These are phyloP conservation scores for Myotis brandtii DNA, from an alignment of 2,113 vertebrate species.

Conservation along the genomic window DNA sequence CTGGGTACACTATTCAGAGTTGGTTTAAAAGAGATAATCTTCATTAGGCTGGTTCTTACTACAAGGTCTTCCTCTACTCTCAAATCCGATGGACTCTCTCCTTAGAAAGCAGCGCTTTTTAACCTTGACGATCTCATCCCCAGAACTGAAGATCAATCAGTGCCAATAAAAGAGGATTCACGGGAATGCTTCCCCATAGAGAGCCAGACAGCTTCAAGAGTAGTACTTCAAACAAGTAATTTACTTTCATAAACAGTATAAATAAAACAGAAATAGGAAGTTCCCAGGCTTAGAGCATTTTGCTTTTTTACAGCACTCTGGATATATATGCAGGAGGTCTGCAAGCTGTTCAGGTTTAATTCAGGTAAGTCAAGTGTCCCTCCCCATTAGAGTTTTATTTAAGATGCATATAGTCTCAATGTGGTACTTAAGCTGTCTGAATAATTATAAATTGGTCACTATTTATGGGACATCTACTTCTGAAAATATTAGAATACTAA, in stretches of 20 bases:
- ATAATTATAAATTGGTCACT: constrained; percentile 47
- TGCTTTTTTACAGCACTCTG: constrained; percentile 68
- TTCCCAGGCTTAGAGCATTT: constrained; percentile 41
- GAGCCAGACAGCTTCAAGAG: constrained; percentile 76
- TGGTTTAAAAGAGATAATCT: constrained; percentile 74
- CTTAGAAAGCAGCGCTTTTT: constrained; percentile 83
- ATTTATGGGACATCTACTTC: background rate
- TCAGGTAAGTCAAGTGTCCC: constrained; percentile 56
- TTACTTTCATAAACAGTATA: constrained; percentile 83
- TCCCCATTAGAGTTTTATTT: background rate
- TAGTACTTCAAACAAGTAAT: constrained; percentile 81
- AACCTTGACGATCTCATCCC: constrained; percentile 81
- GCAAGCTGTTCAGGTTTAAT: constrained; percentile 69
- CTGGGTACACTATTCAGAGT: constrained; percentile 59
- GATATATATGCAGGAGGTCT: constrained; percentile 63
- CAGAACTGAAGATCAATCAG: constrained; percentile 80
- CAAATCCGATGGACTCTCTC: constrained; percentile 82
- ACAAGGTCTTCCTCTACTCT: constrained; percentile 79
- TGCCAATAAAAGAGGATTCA: constrained; percentile 81
- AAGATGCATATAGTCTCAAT: constrained; percentile 3
- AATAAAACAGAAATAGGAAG: constrained; percentile 80
- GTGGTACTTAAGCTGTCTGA: background rate
- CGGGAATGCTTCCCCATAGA: constrained; percentile 76
- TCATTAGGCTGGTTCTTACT: constrained; percentile 67
- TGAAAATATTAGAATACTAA: background rate